A percentile compares a stretch with the other conserved stretches of the same genome.
Evolutionary conservation across 2,113 vertebrate genomes (phyloP).

Genomic region (Alectura lathami): DNA sequence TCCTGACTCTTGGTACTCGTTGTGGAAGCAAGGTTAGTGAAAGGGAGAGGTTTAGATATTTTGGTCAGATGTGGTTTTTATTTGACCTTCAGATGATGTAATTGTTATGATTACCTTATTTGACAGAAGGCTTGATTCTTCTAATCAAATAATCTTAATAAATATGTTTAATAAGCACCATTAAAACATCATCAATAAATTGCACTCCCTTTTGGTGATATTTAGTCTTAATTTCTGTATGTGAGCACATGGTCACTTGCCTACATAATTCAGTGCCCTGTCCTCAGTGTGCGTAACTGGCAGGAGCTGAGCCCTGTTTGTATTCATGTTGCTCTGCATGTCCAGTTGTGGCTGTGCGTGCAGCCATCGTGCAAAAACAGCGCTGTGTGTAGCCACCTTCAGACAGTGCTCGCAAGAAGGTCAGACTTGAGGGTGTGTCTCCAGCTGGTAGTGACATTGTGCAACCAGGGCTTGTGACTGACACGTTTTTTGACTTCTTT

Average conservation of each 20-base stretch:
- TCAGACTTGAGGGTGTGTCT: neutral
- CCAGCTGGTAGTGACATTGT: neutral
- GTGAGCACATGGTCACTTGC: neutral
- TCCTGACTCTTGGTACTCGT: neutral
- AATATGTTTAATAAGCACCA: neutral
- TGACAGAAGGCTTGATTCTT: neutral
- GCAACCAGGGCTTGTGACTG: neutral
- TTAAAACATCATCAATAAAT: neutral
- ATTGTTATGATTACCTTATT: neutral
- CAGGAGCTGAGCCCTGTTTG: neutral
- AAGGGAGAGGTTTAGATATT: neutral
- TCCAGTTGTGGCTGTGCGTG: neutral
- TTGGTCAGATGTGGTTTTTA: neutral
- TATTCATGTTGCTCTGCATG: accelerated
- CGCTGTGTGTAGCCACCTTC: neutral
- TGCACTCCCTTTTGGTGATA: too few species aligned
- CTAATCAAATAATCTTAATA: neutral
- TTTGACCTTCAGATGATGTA: neutral
- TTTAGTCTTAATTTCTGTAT: neutral
- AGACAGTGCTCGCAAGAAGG: neutral
- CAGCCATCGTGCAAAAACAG: neutral
- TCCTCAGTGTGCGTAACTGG: neutral
- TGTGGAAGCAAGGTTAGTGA: neutral
- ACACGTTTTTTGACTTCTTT: neutral
- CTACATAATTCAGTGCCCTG: neutral